A percentile compares a stretch with the other conserved stretches of the same genome.
phyloP scores from a whole-genome alignment of 2,797 vertebrate genomes.

The Xenentodon cancila region DNA sequence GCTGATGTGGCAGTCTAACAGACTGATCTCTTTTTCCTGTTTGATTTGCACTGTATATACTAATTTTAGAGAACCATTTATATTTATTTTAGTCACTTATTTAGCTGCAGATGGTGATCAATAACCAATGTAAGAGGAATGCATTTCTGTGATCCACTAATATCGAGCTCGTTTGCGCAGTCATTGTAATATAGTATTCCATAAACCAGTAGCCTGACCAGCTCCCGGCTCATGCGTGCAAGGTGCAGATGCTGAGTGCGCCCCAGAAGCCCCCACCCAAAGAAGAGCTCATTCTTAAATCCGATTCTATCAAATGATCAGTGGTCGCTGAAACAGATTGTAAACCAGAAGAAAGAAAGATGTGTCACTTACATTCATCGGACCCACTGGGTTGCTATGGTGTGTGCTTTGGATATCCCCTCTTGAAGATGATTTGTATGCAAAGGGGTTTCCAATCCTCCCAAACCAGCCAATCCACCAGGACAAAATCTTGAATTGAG shows the following conservation, averaged over 20 bases:
- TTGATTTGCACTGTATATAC: slow-evolving; percentile 1
- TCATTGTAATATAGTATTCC: slow-evolving; percentile 9
- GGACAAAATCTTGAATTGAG: slow-evolving; percentile 62
- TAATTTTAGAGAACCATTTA: too few species aligned
- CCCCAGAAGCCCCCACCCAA: slow-evolving; percentile 28
- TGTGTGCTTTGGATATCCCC: slow-evolving; percentile 61
- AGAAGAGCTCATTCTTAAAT: neutral
- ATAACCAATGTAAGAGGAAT: slow-evolving; percentile 42
- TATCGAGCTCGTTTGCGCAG: slow-evolving; percentile 29
- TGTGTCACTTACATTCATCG: slow-evolving; percentile 82
- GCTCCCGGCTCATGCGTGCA: slow-evolving; percentile 43
- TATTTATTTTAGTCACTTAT: neutral
- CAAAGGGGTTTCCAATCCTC: slow-evolving; percentile 70
- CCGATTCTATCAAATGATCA: slow-evolving; percentile 9
- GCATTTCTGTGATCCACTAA: slow-evolving; percentile 30
- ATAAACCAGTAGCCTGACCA: slow-evolving; percentile 23
- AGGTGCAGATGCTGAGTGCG: slow-evolving; percentile 63
- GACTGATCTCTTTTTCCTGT: slow-evolving; percentile 22
- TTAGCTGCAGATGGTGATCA: slow-evolving; percentile 37
- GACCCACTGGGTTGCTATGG: slow-evolving; percentile 63
- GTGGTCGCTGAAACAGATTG: neutral
- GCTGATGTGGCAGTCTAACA: slow-evolving; percentile 6
- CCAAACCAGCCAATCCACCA: slow-evolving; percentile 56
- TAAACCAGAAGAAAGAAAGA: slow-evolving; percentile 35
- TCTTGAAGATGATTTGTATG: slow-evolving; percentile 74